Evolutionary conservation across 2,888 invertebrate species (phyloP).

Genomic region (Xylota segnis): DNA sequence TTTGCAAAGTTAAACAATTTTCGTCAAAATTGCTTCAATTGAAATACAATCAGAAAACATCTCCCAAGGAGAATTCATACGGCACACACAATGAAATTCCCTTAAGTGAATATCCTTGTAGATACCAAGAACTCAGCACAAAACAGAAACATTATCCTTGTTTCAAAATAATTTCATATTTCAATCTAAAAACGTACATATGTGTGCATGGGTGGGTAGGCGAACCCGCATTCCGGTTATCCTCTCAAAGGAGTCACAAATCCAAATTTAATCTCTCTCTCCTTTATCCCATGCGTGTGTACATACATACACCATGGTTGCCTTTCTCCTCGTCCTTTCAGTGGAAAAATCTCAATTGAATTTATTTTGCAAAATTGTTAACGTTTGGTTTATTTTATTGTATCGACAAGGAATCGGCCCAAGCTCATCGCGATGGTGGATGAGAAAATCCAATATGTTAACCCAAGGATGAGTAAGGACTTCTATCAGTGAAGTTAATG

Average conservation of each 20-base stretch:
- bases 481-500: constrained; percentile 42
- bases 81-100: constrained; percentile 20
- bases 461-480: background rate
- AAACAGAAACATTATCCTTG: constrained; percentile 45
- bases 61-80: background rate
- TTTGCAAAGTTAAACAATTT: constrained; percentile 22
- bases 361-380: constrained; percentile 49
- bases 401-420: background rate
- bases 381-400: constrained; percentile 7
- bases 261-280: constrained; percentile 52
- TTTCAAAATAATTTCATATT: constrained; percentile 54
- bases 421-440: constrained; percentile 1
- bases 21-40: constrained; percentile 46
- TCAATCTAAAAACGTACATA: constrained; percentile 3
- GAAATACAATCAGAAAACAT: constrained; percentile 45
- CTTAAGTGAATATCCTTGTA: constrained; percentile 50
- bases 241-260: constrained; percentile 58
- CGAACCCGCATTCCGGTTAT: constrained; percentile 20
- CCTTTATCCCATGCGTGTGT: background rate
- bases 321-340: constrained; percentile 1
- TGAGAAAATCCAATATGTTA: constrained; percentile 26
- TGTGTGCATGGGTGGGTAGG: background rate
- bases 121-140: constrained; percentile 8
- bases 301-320: background rate
- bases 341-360: constrained; percentile 48